Evolutionary conservation across 2,113 vertebrate species (phyloP), one percentile per base, ranked within the genome.

Genomic region (Melanocharis versteri): DNA sequence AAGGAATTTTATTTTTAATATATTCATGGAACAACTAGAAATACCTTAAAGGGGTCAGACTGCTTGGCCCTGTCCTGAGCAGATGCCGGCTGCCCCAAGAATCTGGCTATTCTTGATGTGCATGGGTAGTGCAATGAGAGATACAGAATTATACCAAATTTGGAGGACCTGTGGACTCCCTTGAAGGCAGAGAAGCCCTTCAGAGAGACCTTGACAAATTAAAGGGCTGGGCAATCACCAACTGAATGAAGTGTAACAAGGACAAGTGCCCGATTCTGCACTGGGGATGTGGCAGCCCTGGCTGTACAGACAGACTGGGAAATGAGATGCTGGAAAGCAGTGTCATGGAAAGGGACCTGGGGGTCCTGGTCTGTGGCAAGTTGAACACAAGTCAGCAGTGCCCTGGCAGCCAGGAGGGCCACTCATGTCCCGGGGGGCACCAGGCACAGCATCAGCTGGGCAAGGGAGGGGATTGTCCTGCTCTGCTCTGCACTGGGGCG

Each of bases 331-430:
- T 70, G 40, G 15, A 62, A 10, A 62, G 75, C 30, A 70, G 20
- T 9, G 20, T 13, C 30, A 16, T 8, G 5, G 10, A 79, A n/a
- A 62, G 24, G 4, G 13, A 30, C 10, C 4, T n/a, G 6, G 4
- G 8, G 15, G 16, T 31, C 14, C 44, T 66, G 35, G 20, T 5
- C 0, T 0, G 0, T 24, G 39, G 3, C 15, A 53, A n/a, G 23
- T 0, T 45, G 22, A 23, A n/a, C 27, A 3, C 0, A 7, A 14
- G 5, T 2, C 72, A 77, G 51, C 61, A 58, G 61, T 31, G 71
- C 35, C 50, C 83, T 76, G 70, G 16, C 51, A 85, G 51, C 42
- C 83, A 57, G 51, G 26, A 76, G 21, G 35, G 44, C 24, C 51
- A 85, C 1, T 4, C 1, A 0, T n/a, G 42, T 21, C 42, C 71